Evolutionary conservation across 2,113 vertebrate genomes (phyloP).

Genomic region (Malurus elegans): DNA sequence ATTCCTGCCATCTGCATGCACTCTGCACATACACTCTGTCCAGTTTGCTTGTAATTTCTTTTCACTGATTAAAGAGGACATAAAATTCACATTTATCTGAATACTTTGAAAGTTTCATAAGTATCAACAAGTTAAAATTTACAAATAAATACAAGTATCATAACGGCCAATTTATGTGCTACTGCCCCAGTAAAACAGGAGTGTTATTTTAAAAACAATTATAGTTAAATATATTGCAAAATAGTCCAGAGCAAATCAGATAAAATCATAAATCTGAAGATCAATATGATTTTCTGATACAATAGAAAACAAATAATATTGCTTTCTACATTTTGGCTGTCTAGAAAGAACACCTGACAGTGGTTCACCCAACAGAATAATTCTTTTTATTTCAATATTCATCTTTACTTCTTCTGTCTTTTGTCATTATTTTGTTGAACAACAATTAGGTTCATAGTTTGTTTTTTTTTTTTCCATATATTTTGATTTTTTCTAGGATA

Average conservation of each 20-base stretch:
- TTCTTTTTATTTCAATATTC: background rate
- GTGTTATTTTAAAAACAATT: background rate
- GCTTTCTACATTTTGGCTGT: background rate
- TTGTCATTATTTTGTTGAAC: background rate
- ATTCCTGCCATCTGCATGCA: background rate
- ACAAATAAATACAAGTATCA: background rate
- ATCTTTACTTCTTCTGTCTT: background rate
- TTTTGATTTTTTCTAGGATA: background rate
- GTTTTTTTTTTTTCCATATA: background rate
- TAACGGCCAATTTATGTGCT: background rate
- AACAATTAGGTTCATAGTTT: background rate
- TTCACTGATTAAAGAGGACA: background rate
- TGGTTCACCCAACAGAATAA: background rate
- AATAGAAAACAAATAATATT: background rate
- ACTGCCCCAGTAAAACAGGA: background rate
- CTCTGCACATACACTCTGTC: background rate
- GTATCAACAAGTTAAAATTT: background rate
- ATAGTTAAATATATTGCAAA: background rate
- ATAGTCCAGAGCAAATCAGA: background rate
- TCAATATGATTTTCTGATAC: background rate
- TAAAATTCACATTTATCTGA: background rate
- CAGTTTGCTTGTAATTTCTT: background rate
- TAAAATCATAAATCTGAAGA: background rate
- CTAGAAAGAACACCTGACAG: background rate
- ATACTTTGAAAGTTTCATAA: background rate